Evolutionary conservation across 2,113 vertebrate genomes (phyloP), one percentile per base, ranked within the genome.

Genomic region (Cygnus buccinator): DNA sequence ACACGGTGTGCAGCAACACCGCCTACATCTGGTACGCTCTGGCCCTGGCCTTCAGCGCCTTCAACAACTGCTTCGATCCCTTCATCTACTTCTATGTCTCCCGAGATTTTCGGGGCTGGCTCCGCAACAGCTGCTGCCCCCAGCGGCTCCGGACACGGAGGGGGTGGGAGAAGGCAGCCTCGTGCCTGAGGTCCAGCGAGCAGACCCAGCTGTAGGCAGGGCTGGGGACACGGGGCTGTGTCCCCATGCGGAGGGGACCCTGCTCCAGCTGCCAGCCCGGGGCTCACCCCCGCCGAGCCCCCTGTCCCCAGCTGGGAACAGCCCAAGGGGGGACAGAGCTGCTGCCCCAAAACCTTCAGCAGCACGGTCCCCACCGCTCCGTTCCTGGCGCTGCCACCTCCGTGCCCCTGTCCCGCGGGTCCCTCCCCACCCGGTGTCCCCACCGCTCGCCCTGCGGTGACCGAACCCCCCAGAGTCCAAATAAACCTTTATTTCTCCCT

Each of bases 41-140:
- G 46, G 91, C 78, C 28, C 78, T 98, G 81, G 87, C 57, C 12
- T 52, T 98, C 21, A 72, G 95, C 0, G 82, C 96, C 29, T 92
- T 77, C 77, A 97, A 95, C 81, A 97, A 86, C 89, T 98, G 97
- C 92, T 95, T 97, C 0, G 95, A 97, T 65, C 97, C 97, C 57
- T 97, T 97, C 4, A 3, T 98, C 57, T 98, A 98, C 68, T 95
- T 94, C 52, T 98, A 87, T 0, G 9, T 54, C 41, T 97, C 97
- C 13, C 37, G 12, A 52, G 96, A 97, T 66, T 97, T 97, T 63
- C 76, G 81, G 57, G 25, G 48, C 63, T 89, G 89, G 87, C 11
- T 97, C 4, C n/a, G 22, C 0, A 37, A 83, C 33, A 67, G 78
- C 21, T 83, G 74, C 48, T 80, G 73, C 52, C 31, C 17, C 2